Base-by-base conservation (phyloP, 2,888 invertebrate genomes). In the Byasa hedistus region DNA sequence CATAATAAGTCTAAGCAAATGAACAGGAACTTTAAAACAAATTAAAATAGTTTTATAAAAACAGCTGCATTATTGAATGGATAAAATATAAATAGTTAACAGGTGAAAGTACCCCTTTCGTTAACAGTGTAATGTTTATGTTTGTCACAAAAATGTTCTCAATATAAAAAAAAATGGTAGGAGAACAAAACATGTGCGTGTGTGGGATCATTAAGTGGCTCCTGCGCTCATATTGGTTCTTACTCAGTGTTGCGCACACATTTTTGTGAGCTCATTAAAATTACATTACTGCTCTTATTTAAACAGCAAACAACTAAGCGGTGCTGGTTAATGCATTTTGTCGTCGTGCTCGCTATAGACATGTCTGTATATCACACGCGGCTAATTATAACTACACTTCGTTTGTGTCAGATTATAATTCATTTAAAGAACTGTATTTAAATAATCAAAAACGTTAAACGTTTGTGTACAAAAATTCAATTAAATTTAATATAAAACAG, bases 261-360 rank as follows among this genome's bases (percentile, higher is more conserved):
- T 88, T 86, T 87, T 87, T 87, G 86, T 86, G 83, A 85, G 85
- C 86, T 89, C 89, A 89, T 90, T 89, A 89, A 90, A 89, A 88
- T 87, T 83, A 89, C 89, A 89, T 90, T 89, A 89, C 86, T 86
- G 83, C 84, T 84, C 82, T 86, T 89, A 87, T 89, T 89, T 89
- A 87, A 87, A 87, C 84, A 84, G 87, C 88, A 87, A 89, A 88
- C 89, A 87, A 86, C 87, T 88, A 88, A 89, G 87, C 86, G 87
- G 81, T 78, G 79, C 82, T 87, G 84, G 87, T 87, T 90, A 88
- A 88, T 88, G 87, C 82, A 82, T 83, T 82, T 80, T 79, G 79
- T 74, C 80, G 81, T 77, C 77, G 82, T 82, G 81, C 79, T 81
- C 84, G 84, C 83, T 85, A 85, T 88, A 86, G 87, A 89, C 84